Base-by-base conservation (phyloP, 2,888 invertebrate species). In the Blastobasis adustella region DNA sequence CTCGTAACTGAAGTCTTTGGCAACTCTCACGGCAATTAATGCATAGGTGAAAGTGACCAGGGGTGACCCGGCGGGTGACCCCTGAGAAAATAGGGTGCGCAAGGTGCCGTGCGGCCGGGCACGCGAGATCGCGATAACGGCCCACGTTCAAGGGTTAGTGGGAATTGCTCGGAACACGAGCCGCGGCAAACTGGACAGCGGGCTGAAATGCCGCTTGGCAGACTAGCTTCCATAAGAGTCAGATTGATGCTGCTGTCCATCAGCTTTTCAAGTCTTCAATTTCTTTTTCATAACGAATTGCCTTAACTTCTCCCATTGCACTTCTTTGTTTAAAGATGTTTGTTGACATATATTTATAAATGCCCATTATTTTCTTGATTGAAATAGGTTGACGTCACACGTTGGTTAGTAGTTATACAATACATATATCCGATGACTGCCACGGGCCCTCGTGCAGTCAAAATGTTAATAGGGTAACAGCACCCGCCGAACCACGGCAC, bases 401-500 rank as follows among this genome's bases (percentile, higher is more conserved):
- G 23, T 23, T 23, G 23, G 23, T 23, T 23, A 3, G 63, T 58
- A 58, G 54, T 65, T 62, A 61, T 57, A 57, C 60, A 63, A 65
- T 36, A 41, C 48, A 37, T 44, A 45, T 40, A 42, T 45, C 79
- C 78, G 79, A 79, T 69, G 66, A 67, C 60, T 65, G 59, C 64
- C 62, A 76, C 76, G 76, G 58, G 63, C 71, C 74, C 75, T 66
- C 63, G 51, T 60, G 58, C 56, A 75, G 72, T 75, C 73, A 65
- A 75, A 78, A 78, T 70, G 75, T 71, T 80, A 79, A 80, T 75
- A 69, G 66, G 67, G 62, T 53, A 56, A 54, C 54, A 52, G 47
- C 51, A 56, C 55, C 50, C 49, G 66, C 60, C 57, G 62, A 58
- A 61, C 46, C 56, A 59, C 62, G 65, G 61, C 65, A 66, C 65